Evolutionary conservation across 2,113 vertebrate genomes (phyloP).

Genomic region (Indri indri): DNA sequence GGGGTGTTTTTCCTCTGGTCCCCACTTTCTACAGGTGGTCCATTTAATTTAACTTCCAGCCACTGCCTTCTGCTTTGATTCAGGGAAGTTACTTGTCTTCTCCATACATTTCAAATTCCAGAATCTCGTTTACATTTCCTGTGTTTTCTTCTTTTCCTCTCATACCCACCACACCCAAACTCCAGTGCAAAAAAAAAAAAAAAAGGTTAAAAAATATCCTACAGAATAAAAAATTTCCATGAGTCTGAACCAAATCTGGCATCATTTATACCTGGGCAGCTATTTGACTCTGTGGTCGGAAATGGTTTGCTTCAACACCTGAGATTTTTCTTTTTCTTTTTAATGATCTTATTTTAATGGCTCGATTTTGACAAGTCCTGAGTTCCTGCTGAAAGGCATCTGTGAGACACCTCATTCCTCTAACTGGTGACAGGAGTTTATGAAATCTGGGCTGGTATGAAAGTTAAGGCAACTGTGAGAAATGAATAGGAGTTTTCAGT

Average conservation of each 20-base stretch:
- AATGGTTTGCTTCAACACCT: conserved; percentile 78
- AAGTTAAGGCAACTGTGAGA: neutral
- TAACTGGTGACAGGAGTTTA: conserved; percentile 43
- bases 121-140: conserved; percentile 82
- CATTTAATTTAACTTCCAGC: conserved; percentile 79
- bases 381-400: conserved; percentile 61
- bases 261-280: conserved; percentile 52
- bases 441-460: conserved; percentile 2
- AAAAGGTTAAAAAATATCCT: neutral
- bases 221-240: conserved; percentile 54
- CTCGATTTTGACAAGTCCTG: conserved; percentile 75
- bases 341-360: conserved; percentile 62
- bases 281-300: conserved; percentile 71
- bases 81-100: conserved; percentile 67
- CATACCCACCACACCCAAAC: neutral
- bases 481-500: neutral
- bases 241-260: conserved; percentile 78
- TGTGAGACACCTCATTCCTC: conserved; percentile 45
- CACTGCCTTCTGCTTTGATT: conserved; percentile 77
- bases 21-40: conserved; percentile 84
- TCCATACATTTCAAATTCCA: conserved; percentile 78
- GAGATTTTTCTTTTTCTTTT: conserved; percentile 36
- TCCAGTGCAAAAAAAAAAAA: neutral
- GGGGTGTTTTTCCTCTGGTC: conserved; percentile 32
- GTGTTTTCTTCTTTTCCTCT: conserved; percentile 38